Evolutionary conservation across 2,113 vertebrate genomes (phyloP), one percentile per base, ranked within the genome.

Genomic region (Irena cyanogastra): DNA sequence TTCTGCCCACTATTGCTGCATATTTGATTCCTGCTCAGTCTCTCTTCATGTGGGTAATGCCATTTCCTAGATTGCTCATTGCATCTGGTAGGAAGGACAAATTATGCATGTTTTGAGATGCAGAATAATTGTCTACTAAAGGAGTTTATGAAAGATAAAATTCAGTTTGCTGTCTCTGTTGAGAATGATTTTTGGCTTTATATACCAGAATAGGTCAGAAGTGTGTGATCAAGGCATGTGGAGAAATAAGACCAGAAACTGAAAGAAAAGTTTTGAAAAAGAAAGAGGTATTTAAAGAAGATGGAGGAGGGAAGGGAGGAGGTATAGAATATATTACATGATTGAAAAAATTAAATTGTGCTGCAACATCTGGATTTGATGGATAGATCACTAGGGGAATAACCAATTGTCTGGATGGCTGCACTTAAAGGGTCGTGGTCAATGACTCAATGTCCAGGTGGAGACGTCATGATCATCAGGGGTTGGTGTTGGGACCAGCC

Each of bases 401-500:
- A 64, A 57, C 21, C 22, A 57, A 22, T 50, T 80, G 7, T 15
- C 20, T 49, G 50, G 11, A 19, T 41, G 6, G 7, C 22, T 12
- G 9, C 31, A 37, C 31, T 54, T 22, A 31, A 42, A 57, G 12
- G 3, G 15, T 30, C 57, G 22, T 44, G 22, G 27, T 57, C 31
- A 72, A 9, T 35, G 13, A 9, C 6, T 50, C 10, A 5, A 1
- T 53, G 19, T 53, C 31, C 10, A 19, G 5, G 11, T 50, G 21
- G 22, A 61, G 49, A 47, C 21, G 27, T 50, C 50, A 21, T 57
- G 35, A 10, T 57, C 35, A 28, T 50, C 27, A 50, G 27, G 18
- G 7, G 8, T 10, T 42, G 22, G 4, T 72, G 9, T 33, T 31
- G 11, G 37, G 3, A 63, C 41, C 5, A 2, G 13, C 7, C 0